These are phyloP conservation scores for Heterocephalus glaber DNA, from an alignment of 2,113 vertebrate species.

Conservation along the genomic window DNA sequence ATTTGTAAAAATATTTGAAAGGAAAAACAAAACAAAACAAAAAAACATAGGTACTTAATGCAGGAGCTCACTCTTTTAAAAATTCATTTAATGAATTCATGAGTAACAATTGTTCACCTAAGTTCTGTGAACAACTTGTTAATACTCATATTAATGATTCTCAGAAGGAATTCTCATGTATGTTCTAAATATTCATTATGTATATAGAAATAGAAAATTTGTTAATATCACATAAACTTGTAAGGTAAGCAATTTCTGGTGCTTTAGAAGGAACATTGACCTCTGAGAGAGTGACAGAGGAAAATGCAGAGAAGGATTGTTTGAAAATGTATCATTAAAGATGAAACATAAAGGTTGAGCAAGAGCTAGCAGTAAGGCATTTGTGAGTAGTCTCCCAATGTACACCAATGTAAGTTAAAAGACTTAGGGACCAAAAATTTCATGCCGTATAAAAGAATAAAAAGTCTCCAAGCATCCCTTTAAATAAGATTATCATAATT, in stretches of 20 bases:
- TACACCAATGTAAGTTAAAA: rapidly evolving
- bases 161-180: background rate
- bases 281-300: background rate
- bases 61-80: background rate
- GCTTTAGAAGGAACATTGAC: background rate
- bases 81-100: background rate
- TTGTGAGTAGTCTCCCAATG: background rate
- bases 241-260: background rate
- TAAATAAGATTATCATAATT: background rate
- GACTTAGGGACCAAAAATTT: background rate
- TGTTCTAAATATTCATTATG: background rate
- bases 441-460: rapidly evolving
- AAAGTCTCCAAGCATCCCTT: background rate
- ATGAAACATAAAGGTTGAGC: background rate
- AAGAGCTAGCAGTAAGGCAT: background rate
- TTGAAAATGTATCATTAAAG: background rate
- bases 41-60: background rate
- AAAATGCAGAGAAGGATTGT: background rate
- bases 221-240: background rate
- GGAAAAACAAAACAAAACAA: no score
- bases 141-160: background rate
- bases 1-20: background rate
- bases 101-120: background rate
- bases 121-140: background rate
- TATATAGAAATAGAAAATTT: background rate